phyloP scores from a whole-genome alignment of 2,888 invertebrate genomes.

The Oscheius sp. region DNA sequence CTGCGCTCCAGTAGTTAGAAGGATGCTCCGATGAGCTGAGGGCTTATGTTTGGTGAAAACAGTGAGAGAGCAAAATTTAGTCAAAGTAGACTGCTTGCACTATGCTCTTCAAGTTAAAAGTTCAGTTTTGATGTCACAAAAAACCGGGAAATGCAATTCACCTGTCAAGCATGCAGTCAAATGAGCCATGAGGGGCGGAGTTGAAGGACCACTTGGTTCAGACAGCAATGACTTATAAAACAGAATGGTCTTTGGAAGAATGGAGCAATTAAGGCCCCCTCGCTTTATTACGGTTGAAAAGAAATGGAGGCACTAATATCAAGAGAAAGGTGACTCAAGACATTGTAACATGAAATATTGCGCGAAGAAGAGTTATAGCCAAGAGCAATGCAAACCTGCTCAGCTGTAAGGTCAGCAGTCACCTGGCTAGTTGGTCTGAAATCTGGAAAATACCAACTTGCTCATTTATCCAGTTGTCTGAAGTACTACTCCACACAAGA shows the following conservation, averaged over 20 bases:
- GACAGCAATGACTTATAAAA: not conserved
- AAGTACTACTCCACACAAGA: not conserved
- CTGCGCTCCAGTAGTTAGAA: not conserved
- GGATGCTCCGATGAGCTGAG: not conserved
- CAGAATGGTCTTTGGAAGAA: not conserved
- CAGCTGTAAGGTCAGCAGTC: not conserved
- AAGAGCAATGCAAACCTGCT: not conserved
- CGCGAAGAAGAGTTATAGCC: no score
- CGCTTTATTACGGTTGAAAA: not conserved
- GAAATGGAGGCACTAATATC: not conserved
- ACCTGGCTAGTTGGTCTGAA: not conserved
- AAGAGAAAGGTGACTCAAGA: not conserved
- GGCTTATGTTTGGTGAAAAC: not conserved
- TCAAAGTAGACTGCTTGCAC: not conserved
- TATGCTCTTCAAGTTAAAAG: not conserved
- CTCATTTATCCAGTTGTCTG: not conserved
- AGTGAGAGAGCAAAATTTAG: not conserved
- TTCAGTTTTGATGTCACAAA: not conserved
- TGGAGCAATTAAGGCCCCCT: not conserved
- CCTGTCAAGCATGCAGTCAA: constrained; percentile 9
- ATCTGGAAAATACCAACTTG: not conserved
- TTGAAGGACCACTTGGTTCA: not conserved
- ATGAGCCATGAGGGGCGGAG: not conserved
- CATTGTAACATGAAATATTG: constrained; percentile 3
- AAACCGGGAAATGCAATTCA: constrained; percentile 13